Conservation (phyloP, 2,888 invertebrate genomes). For the Lagria hirta region DNA sequence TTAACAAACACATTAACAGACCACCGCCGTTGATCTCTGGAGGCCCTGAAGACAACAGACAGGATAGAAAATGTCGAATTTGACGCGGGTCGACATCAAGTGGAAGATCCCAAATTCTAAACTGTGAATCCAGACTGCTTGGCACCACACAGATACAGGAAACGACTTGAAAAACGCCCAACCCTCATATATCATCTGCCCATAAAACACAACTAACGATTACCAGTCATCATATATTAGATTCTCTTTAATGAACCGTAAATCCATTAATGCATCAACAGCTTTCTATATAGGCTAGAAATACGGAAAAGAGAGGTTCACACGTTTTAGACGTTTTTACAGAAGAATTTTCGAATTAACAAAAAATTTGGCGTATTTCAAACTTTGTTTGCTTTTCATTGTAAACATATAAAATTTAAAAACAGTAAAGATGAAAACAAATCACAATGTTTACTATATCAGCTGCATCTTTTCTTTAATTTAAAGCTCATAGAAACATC, state of each 20-base stretch:
- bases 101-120: constrained; percentile 31
- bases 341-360: too few relatives aligned
- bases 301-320: too few relatives aligned
- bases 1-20: constrained; percentile 18
- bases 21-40: constrained; percentile 22
- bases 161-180: constrained; percentile 40
- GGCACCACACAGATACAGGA: constrained; percentile 51
- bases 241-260: constrained; percentile 20
- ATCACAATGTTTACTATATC: too few relatives aligned
- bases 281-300: neutral
- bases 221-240: constrained; percentile 24
- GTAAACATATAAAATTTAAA: too few relatives aligned
- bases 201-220: constrained; percentile 36
- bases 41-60: constrained; percentile 7
- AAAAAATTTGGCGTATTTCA: too few relatives aligned
- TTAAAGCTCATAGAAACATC: too few relatives aligned
- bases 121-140: constrained; percentile 44
- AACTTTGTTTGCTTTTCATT: too few relatives aligned
- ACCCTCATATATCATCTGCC: constrained; percentile 47
- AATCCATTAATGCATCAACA: constrained; percentile 8
- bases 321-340: too few relatives aligned
- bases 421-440: too few relatives aligned
- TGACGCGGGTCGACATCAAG: constrained; percentile 30
- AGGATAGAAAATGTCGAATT: constrained; percentile 17
- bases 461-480: too few relatives aligned